Conservation (phyloP, 2,888 invertebrate species). For the Perizoma affinitatum region DNA sequence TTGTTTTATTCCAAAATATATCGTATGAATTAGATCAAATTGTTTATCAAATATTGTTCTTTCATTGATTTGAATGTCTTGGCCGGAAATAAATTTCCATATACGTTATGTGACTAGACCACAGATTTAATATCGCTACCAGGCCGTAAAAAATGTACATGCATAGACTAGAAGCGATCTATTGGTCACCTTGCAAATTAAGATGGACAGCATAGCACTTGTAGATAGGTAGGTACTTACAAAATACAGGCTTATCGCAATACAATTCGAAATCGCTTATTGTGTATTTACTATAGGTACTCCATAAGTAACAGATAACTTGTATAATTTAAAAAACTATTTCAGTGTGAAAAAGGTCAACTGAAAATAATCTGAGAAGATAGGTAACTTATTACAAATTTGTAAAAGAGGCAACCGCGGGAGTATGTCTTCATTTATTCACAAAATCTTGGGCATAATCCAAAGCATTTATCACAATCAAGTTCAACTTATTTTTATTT, state of each 20-base stretch:
- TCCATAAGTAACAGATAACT: no score
- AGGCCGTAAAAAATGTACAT: no score
- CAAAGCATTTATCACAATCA: conserved; percentile 35
- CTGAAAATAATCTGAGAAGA: neutral
- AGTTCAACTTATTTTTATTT: conserved; percentile 43
- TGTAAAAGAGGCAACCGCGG: neutral
- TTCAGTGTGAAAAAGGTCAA: no score
- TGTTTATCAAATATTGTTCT: no score
- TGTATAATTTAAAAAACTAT: no score
- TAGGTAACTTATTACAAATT: neutral
- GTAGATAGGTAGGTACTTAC: neutral
- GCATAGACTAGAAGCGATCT: no score
- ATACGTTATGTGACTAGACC: neutral
- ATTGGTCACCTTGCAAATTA: neutral
- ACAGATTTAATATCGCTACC: neutral
- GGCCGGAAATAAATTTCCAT: neutral
- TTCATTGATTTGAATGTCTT: neutral
- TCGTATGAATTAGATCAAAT: no score
- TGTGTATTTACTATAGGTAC: no score
- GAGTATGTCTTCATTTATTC: neutral
- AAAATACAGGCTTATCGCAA: no score
- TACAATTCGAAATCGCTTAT: no score
- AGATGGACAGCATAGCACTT: neutral
- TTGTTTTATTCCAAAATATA: neutral
- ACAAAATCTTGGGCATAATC: conserved; percentile 26